A percentile compares a stretch with the other conserved stretches of the same genome.
These are phyloP conservation scores for Rallus crepitans DNA, from an alignment of 2,797 vertebrate species.

Conservation along the genomic window DNA sequence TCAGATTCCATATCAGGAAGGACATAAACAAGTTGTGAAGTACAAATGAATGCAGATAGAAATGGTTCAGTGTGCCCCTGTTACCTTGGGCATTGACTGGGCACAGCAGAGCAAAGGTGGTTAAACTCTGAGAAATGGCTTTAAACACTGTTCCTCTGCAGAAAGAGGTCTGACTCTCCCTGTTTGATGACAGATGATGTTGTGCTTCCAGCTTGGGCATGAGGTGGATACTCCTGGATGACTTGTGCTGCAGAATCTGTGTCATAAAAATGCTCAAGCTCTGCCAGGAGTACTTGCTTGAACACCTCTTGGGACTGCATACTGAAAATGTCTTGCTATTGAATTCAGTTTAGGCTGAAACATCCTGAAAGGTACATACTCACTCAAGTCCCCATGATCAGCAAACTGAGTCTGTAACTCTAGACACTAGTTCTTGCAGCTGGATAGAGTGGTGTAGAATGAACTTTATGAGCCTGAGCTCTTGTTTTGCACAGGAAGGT, in stretches of 20 bases:
- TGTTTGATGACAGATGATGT: not conserved
- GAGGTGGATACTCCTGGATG: not conserved
- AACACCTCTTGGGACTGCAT: not conserved
- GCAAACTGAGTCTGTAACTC: not conserved
- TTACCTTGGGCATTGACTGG: not conserved
- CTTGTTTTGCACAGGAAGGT: not conserved
- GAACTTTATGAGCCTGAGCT: not conserved
- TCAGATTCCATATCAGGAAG: not conserved
- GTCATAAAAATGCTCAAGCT: not conserved
- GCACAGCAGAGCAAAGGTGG: not conserved
- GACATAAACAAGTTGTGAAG: not conserved
- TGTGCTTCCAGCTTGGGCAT: not conserved
- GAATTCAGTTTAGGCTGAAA: not conserved
- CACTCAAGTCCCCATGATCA: not conserved
- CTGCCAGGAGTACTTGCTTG: not conserved
- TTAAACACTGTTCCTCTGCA: not conserved
- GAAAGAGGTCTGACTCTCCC: not conserved
- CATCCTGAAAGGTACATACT: not conserved
- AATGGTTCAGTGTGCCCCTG: not conserved
- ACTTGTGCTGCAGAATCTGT: not conserved
- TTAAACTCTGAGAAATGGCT: not conserved
- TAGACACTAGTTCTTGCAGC: not conserved
- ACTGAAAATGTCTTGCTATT: not conserved
- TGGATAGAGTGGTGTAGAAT: not conserved
- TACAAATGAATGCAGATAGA: not conserved